These are phyloP conservation scores for Apteryx owenii DNA, from an alignment of 2,113 vertebrate species.

Conservation along the genomic window DNA sequence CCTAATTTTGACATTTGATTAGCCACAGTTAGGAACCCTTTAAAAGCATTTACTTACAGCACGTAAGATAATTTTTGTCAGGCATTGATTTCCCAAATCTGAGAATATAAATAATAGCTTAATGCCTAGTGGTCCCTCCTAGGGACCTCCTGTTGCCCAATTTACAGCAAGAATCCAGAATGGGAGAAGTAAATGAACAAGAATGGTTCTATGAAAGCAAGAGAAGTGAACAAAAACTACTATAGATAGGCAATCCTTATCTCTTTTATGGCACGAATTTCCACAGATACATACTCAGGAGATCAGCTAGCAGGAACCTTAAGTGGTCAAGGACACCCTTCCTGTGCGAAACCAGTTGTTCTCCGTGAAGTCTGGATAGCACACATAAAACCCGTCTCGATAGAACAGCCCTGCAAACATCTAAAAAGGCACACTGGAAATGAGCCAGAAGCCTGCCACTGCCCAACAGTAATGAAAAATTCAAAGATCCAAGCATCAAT, in stretches of 20 bases:
- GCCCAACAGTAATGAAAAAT: background rate
- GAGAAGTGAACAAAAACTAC: background rate
- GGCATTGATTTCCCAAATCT: background rate
- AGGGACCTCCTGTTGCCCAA: background rate
- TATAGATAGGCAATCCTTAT: background rate
- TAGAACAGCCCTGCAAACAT: background rate
- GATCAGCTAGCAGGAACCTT: background rate
- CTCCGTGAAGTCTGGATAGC: background rate
- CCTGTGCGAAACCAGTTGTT: background rate
- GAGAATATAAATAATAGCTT: slow-evolving; percentile 17
- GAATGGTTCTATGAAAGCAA: background rate
- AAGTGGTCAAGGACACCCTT: background rate
- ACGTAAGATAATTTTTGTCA: background rate
- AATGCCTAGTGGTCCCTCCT: background rate
- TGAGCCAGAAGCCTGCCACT: background rate
- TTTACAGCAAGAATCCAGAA: background rate
- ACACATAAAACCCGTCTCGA: background rate
- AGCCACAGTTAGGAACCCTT: slow-evolving; percentile 5
- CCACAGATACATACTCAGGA: background rate
- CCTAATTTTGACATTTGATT: background rate
- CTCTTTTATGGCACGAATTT: background rate
- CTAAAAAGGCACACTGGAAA: background rate
- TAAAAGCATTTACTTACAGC: background rate
- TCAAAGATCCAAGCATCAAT: background rate
- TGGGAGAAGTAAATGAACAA: background rate